These are phyloP conservation scores for Natrix natrix DNA, from an alignment of 2,797 vertebrate genomes.

Conservation along the genomic window DNA sequence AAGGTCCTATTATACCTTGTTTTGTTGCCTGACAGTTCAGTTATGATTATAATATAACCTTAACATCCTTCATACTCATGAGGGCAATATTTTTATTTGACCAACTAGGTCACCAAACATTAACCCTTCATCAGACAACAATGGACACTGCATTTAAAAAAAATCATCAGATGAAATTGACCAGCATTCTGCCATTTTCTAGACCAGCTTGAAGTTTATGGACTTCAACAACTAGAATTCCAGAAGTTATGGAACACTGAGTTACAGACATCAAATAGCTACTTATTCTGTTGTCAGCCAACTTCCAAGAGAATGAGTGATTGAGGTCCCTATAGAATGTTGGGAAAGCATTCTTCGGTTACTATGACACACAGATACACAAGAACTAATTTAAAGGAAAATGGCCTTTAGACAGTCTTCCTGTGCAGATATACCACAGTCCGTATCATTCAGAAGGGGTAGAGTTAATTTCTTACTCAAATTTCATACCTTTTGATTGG, in stretches of 20 bases:
- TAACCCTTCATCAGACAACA: background rate
- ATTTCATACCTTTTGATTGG: background rate
- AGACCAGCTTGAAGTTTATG: background rate
- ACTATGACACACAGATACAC: constrained; percentile 12
- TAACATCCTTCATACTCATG: constrained; percentile 31
- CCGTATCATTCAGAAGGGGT: background rate
- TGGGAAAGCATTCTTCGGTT: constrained; percentile 7
- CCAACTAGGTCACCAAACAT: background rate
- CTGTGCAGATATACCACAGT: background rate
- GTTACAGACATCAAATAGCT: background rate
- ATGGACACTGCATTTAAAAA: background rate
- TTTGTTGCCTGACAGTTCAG: constrained; percentile 26
- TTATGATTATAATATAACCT: constrained; percentile 16
- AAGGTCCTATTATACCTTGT: constrained; percentile 21
- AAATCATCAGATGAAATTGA: background rate
- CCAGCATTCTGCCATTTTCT: background rate
- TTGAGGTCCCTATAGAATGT: constrained; percentile 25
- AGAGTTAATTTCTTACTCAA: background rate
- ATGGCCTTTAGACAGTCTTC: constrained; percentile 10
- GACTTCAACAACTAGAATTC: background rate
- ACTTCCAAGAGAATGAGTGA: background rate
- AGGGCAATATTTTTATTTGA: background rate
- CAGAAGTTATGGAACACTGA: background rate
- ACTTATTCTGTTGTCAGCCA: background rate
- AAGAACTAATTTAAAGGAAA: constrained; percentile 36